Base-by-base conservation (phyloP, 2,888 invertebrate genomes). In the Caenorhabditis sp. region DNA sequence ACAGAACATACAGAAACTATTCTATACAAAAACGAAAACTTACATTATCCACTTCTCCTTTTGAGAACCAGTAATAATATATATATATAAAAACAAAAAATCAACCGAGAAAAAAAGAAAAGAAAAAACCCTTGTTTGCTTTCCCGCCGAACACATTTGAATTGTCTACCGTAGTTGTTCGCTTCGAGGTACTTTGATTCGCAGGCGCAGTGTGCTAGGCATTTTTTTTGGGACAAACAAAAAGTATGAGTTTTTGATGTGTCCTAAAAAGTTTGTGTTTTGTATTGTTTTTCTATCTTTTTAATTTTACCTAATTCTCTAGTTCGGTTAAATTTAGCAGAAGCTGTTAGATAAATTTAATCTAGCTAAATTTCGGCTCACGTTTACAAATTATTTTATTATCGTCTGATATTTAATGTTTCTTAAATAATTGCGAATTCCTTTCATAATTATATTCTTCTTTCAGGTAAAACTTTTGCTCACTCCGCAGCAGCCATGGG, bases 401-500 rank as follows among this genome's bases (percentile, higher is more conserved):
- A 10, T 71, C 31, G 50, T 56, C 10, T 4, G 25, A 52, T 27
- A 4, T 56, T 59, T 68, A 25, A 56, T 7, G 5, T 7, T 31
- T 21, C 26, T 20, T 12, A 52, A 63, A 38, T 53, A 23, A n/a
- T n/a, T n/a, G n/a, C n/a, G n/a, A n/a, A n/a, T n/a, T n/a, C n/a
- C n/a, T n/a, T n/a, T n/a, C n/a, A n/a, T n/a, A n/a, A n/a, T n/a
- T n/a, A n/a, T n/a, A n/a, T n/a, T n/a, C n/a, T 38, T 7, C 63
- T 75, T 78, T 73, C 68, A 76, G 76, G 78, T 76, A 77, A 73
- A 70, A 56, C 74, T 65, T 70, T 70, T 66, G 73, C 75, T 73
- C 73, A 70, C 70, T 73, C 78, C 75, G 61, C 54, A 73, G 73
- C 73, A 74, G 65, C 77, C 73, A 95, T 95, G 95, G 94, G 94